phyloP scores from a whole-genome alignment of 2,113 vertebrate genomes.

The Crotalus helleri region DNA sequence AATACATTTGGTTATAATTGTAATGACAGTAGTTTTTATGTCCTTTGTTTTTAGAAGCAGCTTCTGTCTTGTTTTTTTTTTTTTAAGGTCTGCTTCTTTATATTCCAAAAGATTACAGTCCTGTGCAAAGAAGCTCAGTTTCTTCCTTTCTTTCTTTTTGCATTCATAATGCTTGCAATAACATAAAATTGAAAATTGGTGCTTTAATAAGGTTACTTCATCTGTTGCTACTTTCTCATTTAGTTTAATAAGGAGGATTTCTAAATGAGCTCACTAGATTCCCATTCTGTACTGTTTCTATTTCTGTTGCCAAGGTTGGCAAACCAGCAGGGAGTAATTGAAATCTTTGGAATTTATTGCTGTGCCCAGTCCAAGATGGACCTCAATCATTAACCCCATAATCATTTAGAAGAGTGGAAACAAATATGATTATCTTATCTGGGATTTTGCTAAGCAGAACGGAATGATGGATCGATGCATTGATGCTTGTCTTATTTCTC shows the following conservation, averaged over 20 bases:
- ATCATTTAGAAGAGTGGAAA: neutral
- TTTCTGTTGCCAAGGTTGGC: neutral
- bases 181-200: neutral
- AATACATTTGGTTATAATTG: neutral
- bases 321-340: neutral
- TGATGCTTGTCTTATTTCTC: neutral
- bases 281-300: neutral
- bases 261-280: neutral
- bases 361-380: neutral
- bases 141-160: neutral
- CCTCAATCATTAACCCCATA: neutral
- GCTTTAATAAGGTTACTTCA: neutral
- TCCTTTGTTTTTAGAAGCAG: slow-evolving; percentile 20
- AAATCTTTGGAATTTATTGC: neutral
- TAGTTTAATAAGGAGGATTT: neutral
- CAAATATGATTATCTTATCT: neutral
- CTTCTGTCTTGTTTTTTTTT: neutral
- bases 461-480: neutral
- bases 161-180: neutral
- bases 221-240: neutral
- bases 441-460: neutral
- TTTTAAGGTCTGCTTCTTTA: neutral
- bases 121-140: neutral
- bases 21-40: neutral
- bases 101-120: neutral